Conservation (phyloP, 2,888 invertebrate species). For the Itoplectis maculator region DNA sequence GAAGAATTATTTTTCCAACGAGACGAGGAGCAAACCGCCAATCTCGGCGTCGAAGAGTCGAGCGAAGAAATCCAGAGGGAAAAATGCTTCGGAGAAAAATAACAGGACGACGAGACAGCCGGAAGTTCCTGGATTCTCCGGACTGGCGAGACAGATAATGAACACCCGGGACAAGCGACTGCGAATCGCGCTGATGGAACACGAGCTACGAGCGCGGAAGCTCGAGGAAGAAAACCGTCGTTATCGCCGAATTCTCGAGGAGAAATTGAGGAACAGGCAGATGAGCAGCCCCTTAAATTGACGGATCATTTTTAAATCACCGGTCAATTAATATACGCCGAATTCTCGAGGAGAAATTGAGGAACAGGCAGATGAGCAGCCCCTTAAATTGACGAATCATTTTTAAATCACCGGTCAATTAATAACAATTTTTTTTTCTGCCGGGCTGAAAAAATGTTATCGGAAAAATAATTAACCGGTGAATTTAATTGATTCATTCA, state of each 20-base stretch:
- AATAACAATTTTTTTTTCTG: too few species aligned
- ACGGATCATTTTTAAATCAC: too few species aligned
- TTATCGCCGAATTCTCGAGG: constrained; percentile 37
- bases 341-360: constrained; percentile 52
- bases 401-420: too few species aligned
- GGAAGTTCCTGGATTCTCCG: constrained; percentile 11
- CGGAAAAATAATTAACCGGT: too few species aligned
- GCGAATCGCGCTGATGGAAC: constrained; percentile 67
- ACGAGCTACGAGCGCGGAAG: constrained; percentile 58
- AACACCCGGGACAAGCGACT: constrained; percentile 69
- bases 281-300: constrained; percentile 73
- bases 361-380: constrained; percentile 69
- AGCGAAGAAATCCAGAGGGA: constrained; percentile 23
- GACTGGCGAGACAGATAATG: constrained; percentile 21
- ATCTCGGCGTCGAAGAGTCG: constrained; percentile 15
- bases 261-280: constrained; percentile 63
- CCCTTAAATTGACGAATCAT: constrained; percentile 67
- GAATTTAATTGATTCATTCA: too few species aligned
- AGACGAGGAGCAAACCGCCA: not conserved
- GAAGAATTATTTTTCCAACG: not conserved
- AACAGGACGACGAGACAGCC: not conserved
- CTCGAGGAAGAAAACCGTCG: constrained; percentile 61
- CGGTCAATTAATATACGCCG: too few species aligned
- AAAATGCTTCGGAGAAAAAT: constrained; percentile 1
- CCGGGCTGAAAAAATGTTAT: too few species aligned